Percentiles rank a stretch among this genome's conserved stretches.
Conservation (phyloP, 2,797 vertebrate species). For the Acrossocheilus fasciatus region DNA sequence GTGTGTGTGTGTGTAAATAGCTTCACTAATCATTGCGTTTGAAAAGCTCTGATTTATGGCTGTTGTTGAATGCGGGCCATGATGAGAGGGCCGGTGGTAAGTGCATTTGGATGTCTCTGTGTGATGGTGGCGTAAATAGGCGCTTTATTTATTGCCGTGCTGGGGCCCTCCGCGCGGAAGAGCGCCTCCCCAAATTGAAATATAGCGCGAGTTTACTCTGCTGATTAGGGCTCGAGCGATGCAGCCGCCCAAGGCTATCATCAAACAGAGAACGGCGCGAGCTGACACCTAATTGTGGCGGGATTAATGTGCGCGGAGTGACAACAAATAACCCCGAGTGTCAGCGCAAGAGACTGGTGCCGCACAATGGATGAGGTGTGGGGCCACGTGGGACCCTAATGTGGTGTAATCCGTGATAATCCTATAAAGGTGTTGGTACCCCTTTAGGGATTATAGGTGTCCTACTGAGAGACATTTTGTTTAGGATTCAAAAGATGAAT, state of each 20-base stretch:
- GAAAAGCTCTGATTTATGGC: constrained; percentile 58
- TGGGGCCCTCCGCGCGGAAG: constrained; percentile 99
- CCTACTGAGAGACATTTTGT: constrained; percentile 24
- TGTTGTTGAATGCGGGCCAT: constrained; percentile 82
- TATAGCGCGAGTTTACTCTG: constrained; percentile 99
- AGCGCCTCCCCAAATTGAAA: constrained; percentile 99
- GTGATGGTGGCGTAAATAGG: constrained; percentile 99
- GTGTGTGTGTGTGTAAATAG: constrained; percentile 52
- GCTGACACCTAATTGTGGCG: constrained; percentile 96
- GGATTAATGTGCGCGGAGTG: constrained; percentile 96
- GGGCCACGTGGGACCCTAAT: constrained; percentile 76
- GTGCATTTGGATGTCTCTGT: constrained; percentile 94
- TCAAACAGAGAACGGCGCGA: constrained; percentile 87
- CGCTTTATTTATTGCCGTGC: constrained; percentile 99
- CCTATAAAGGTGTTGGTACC: constrained; percentile 59
- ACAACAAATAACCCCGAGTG: constrained; percentile 76
- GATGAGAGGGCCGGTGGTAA: constrained; percentile 90
- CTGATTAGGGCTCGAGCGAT: constrained; percentile 98
- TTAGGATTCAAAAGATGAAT: constrained; percentile 12
- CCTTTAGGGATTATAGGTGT: constrained; percentile 58
- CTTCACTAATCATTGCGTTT: constrained; percentile 93
- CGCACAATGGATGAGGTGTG: constrained; percentile 64
- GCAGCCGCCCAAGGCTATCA: constrained; percentile 96
- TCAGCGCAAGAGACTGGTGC: constrained; percentile 80
- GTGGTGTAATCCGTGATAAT: constrained; percentile 48